Percentiles rank a stretch among this genome's conserved stretches.
Conservation (phyloP, 1,140 invertebrate genomes). For the Nylanderia fulva region DNA sequence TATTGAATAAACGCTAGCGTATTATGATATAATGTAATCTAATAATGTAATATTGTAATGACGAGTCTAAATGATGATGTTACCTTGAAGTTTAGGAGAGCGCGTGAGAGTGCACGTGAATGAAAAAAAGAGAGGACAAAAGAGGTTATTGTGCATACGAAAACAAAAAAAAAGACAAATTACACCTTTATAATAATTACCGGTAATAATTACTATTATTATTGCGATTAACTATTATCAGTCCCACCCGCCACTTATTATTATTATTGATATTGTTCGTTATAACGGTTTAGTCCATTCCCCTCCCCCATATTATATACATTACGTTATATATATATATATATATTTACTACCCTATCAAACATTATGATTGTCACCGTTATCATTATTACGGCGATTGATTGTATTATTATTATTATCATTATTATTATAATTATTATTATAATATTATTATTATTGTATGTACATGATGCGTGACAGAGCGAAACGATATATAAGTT, state of each 20-base stretch:
- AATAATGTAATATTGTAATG: constrained; percentile 87
- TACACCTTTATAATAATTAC: constrained; percentile 80
- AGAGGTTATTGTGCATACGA: constrained; percentile 86
- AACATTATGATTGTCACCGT: constrained; percentile 76
- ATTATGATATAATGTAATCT: constrained; percentile 86
- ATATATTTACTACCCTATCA: constrained; percentile 58
- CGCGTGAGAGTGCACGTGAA: constrained; percentile 84
- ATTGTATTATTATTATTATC: constrained; percentile 66
- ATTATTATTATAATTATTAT: too few species aligned
- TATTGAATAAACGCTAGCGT: constrained; percentile 86
- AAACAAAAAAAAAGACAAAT: constrained; percentile 80
- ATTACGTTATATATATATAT: constrained; percentile 53
- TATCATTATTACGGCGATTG: constrained; percentile 69
- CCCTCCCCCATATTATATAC: constrained; percentile 39
- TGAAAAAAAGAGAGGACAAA: constrained; percentile 76
- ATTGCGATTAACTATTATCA: constrained; percentile 83
- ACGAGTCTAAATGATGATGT: constrained; percentile 86
- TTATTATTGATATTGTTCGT: constrained; percentile 66
- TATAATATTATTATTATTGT: too few species aligned
- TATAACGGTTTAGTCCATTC: constrained; percentile 50
- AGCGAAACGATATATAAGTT: constrained; percentile 84
- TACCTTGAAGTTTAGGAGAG: constrained; percentile 85
- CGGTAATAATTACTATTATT: constrained; percentile 77
- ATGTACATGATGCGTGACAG: constrained; percentile 83
- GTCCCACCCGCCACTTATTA: constrained; percentile 54